Percentiles rank a stretch among this genome's conserved stretches.
Conservation (phyloP, 2,888 invertebrate species). For the Merodon equestris region DNA sequence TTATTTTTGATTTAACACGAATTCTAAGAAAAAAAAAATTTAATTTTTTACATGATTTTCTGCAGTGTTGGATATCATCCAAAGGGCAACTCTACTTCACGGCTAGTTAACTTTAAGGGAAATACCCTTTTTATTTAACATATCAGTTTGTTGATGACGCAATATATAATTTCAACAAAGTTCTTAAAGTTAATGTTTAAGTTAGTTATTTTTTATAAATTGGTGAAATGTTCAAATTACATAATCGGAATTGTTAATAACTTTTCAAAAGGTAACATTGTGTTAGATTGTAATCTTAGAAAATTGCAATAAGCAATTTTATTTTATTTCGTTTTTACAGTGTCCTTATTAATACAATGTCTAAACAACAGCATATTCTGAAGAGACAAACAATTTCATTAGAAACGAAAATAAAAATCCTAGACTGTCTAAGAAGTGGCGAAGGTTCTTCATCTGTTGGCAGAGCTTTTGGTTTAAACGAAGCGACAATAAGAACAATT, state of each 20-base stretch:
- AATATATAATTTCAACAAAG: too few species aligned
- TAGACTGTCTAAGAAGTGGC: constrained; percentile 2
- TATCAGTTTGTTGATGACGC: neutral
- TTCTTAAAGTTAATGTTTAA: neutral
- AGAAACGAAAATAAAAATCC: too few species aligned
- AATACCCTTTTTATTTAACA: neutral
- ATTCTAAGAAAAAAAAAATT: neutral
- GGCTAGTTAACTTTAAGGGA: neutral
- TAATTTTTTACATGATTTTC: too few species aligned
- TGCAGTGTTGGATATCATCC: neutral
- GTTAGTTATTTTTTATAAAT: too few species aligned
- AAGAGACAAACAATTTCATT: neutral
- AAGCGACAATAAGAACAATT: constrained; percentile 11
- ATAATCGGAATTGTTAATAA: neutral
- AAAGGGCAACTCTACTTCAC: neutral
- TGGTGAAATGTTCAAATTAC: too few species aligned
- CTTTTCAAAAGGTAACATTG: too few species aligned
- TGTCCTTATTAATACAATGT: constrained; percentile 71
- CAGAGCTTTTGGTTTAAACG: constrained; percentile 8
- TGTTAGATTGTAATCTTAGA: too few species aligned
- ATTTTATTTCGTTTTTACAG: too few species aligned
- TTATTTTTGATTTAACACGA: neutral
- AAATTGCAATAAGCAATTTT: too few species aligned
- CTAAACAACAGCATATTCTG: too few species aligned
- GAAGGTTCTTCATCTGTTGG: constrained; percentile 5